Evolutionary conservation across 2,113 vertebrate genomes (phyloP), one percentile per base, ranked within the genome.

Genomic region (Microcebus ravelobensis): DNA sequence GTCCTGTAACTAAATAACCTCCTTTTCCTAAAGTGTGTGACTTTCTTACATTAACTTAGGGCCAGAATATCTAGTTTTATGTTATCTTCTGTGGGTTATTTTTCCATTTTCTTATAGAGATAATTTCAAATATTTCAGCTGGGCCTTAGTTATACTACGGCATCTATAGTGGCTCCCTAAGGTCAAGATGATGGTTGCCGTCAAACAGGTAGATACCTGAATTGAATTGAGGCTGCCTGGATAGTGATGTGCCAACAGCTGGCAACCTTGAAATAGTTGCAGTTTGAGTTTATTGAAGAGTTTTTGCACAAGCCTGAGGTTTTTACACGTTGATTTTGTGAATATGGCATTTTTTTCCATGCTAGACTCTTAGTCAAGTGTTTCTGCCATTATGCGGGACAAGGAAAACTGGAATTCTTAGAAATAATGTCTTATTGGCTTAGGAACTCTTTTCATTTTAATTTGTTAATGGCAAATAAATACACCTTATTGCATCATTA

Each of bases 361-460:
- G 14, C 34, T 18, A 48, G 50, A 83, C 14, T 17, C 52, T 84
- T 42, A 23, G 15, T 65, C 80, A 88, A 57, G 88, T 42, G 2
- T 89, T 95, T 29, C 52, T 82, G 52, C 36, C 55, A 17, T 80
- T 65, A 7, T 63, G 25, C 6, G 9, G 25, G 29, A 42, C 57
- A 81, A 76, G 31, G 21, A 80, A 89, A 94, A 14, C 45, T 45
- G 10, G 15, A 82, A 71, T 8, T n/a, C 7, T 15, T 79, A 61
- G 91, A 94, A 89, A 52, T 71, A n/a, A 29, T 76, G 67, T 92
- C n/a, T 82, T 55, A 52, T 39, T 45, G 23, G 8, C 34, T 91
- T 92, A 90, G 34, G 15, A 79, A 74, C 83, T 82, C 8, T 48
- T 91, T 94, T 85, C 18, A 73, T n/a, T 27, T 65, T 85, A 90